Conservation (phyloP, 2,113 vertebrate species). For the Lonchura striata region DNA sequence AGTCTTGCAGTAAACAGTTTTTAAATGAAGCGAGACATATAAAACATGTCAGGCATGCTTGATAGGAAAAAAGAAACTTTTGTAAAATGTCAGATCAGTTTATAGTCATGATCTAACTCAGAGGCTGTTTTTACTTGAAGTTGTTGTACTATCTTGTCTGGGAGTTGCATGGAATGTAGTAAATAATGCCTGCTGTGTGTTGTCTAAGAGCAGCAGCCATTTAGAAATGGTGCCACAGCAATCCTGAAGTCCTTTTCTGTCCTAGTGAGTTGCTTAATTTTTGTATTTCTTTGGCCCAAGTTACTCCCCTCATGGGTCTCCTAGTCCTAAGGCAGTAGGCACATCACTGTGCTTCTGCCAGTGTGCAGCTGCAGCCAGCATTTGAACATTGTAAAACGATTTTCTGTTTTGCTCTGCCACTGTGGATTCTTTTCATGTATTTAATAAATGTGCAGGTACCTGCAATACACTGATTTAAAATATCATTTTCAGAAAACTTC, state of each 20-base stretch:
- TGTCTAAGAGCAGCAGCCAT: neutral
- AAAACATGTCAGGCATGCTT: neutral
- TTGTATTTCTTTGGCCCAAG: neutral
- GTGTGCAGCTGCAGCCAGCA: neutral
- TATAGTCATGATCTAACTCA: neutral
- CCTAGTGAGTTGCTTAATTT: neutral
- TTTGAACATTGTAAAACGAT: accelerated
- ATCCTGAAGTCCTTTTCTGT: neutral
- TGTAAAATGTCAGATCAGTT: neutral
- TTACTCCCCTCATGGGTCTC: neutral
- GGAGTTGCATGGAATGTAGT: neutral
- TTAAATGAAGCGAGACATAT: neutral
- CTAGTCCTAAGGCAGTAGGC: neutral
- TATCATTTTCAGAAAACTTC: neutral
- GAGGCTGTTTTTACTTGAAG: neutral
- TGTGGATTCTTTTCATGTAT: neutral
- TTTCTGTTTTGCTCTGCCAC: neutral
- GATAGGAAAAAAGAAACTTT: neutral
- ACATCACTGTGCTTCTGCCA: neutral
- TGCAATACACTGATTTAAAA: neutral
- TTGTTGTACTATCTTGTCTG: neutral
- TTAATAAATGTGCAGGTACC: neutral
- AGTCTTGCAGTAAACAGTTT: neutral
- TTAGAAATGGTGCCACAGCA: neutral
- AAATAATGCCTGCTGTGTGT: neutral